Conservation (phyloP, 2,113 vertebrate species). For the Ophiodon elongatus region DNA sequence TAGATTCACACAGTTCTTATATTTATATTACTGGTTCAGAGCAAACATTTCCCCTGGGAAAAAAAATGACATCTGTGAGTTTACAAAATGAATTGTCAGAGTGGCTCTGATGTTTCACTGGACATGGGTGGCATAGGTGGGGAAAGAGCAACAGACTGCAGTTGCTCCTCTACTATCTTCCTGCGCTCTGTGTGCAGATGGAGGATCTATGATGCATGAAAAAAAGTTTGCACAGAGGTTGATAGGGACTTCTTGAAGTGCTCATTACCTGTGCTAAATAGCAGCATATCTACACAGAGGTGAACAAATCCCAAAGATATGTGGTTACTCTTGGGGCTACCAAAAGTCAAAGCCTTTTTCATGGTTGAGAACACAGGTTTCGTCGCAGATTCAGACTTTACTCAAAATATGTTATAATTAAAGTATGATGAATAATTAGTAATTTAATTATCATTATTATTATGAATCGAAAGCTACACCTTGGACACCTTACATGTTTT, state of each 20-base stretch:
- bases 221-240: neutral
- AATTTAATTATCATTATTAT: too few relatives aligned
- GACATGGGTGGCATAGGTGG: neutral
- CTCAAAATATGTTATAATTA: neutral
- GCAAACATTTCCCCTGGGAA: neutral
- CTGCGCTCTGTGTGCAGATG: neutral
- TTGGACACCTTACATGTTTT: neutral
- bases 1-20: neutral
- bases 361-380: neutral
- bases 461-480: too few relatives aligned
- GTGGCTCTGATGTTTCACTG: neutral
- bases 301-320: neutral
- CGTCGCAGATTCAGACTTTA: neutral
- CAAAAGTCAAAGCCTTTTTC: neutral
- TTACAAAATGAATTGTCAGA: neutral
- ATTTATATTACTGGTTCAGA: neutral
- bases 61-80: slow-evolving; percentile 13
- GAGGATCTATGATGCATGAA: neutral
- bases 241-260: neutral
- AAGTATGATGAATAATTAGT: too few relatives aligned
- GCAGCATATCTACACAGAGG: neutral
- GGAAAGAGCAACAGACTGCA: neutral
- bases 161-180: neutral
- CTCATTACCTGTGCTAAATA: neutral
- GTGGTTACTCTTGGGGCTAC: neutral